A percentile compares a stretch with the other conserved stretches of the same genome.
These are phyloP conservation scores for Eumacrocentrus americanus DNA, from an alignment of 2,888 invertebrate genomes.

Conservation along the genomic window DNA sequence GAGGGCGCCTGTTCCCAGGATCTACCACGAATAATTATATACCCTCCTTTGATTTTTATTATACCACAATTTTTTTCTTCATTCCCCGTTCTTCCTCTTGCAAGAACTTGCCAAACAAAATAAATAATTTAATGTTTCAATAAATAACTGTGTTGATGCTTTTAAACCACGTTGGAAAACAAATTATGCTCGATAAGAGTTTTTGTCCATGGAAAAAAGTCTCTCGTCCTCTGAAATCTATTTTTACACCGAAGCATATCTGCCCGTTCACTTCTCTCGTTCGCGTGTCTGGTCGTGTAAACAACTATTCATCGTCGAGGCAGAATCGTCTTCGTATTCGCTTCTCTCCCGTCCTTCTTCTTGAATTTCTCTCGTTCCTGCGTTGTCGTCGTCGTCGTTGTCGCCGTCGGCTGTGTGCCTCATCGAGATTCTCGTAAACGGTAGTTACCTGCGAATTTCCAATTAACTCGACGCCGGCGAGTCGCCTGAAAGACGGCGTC, in stretches of 20 bases:
- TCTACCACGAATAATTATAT: conserved; percentile 12
- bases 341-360: conserved; percentile 6
- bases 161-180: too few species aligned
- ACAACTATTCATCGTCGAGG: conserved; percentile 23
- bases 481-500: too few species aligned
- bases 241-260: neutral
- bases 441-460: conserved; percentile 28
- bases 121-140: too few species aligned
- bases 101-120: too few species aligned
- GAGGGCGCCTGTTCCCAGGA: conserved; percentile 15
- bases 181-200: too few species aligned
- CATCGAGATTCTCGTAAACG: conserved; percentile 25
- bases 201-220: neutral
- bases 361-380: neutral
- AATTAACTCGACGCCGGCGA: conserved; percentile 29
- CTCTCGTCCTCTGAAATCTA: neutral
- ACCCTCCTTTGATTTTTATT: conserved; percentile 18
- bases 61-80: too few species aligned
- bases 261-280: neutral
- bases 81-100: too few species aligned
- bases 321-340: neutral
- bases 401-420: neutral
- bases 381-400: too few species aligned
- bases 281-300: conserved; percentile 9
- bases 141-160: too few species aligned